Base-by-base conservation (phyloP, 2,797 vertebrate genomes). In the Threskiornis aethiopicus region DNA sequence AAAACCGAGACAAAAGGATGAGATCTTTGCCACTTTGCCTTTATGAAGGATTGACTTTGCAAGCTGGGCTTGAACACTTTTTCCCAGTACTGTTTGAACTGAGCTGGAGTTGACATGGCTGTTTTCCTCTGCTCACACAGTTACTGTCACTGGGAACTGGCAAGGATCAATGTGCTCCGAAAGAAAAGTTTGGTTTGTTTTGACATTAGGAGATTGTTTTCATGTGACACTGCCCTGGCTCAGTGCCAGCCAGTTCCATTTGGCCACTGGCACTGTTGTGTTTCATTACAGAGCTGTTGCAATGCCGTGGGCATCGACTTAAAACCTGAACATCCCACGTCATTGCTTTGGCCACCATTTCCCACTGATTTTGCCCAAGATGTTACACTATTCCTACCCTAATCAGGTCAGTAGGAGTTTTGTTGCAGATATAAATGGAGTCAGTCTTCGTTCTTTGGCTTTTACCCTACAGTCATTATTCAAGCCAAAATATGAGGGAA, bases 221-320 rank as follows among this genome's bases (percentile, higher is more conserved):
- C 52, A 18, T 54, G 90, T 82, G 95, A 13, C 66, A 5, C 46
- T 52, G 69, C 59, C 84, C 73, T 90, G 95, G 85, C 91, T 81
- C 16, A 0, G 61, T 2, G 76, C 35, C 79, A 42, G 61, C 78
- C 57, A 26, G 79, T 71, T 84, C 49, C 33, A 0, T 31, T 71
- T 75, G 69, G 84, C 42, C 71, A 2, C 79, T 33, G 80, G 3
- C 73, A 25, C 39, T 0, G 1, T 3, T 33, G 69, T 39, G 9
- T 66, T 82, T 51, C 52, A 2, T 35, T 35, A 7, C 61, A 44
- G 66, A 58, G 39, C 46, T 79, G 19, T 31, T 37, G 24, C 35
- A 52, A 64, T 19, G 15, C 4, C 0, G 4, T 4, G n/a, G 5
- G 16, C 14, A 2, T 17, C 17, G 1, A 4, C 14, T 16, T 14